Percentiles rank a stretch among this genome's conserved stretches.
These are phyloP conservation scores for Telmatochromis sp. DNA, from an alignment of 2,113 vertebrate species.

Conservation along the genomic window DNA sequence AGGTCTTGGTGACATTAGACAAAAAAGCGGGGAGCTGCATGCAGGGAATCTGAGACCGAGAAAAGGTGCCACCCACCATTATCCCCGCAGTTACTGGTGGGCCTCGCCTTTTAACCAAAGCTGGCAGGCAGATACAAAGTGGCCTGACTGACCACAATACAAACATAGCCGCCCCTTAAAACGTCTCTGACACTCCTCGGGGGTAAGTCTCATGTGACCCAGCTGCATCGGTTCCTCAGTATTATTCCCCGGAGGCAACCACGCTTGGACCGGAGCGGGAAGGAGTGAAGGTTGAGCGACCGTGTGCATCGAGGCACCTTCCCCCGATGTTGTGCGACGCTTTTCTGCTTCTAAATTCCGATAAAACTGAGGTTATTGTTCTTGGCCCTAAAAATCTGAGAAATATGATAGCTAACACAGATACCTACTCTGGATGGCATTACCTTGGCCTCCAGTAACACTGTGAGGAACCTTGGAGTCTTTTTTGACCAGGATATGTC, in stretches of 20 bases:
- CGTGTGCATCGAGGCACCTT: background rate
- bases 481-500: background rate
- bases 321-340: fast-evolving
- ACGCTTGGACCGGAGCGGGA: background rate
- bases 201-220: fast-evolving
- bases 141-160: no score
- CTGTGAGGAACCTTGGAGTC: background rate
- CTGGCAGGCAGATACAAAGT: no score
- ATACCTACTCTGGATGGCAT: background rate
- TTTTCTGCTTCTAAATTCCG: fast-evolving
- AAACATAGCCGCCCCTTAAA: no score
- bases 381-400: background rate
- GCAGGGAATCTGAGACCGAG: no score
- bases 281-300: background rate
- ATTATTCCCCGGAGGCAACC: no score
- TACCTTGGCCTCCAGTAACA: background rate
- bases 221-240: no score
- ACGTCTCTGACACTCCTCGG: no score
- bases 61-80: no score
- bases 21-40: fast-evolving
- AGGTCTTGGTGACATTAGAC: background rate
- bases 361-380: background rate
- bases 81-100: no score
- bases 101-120: no score
- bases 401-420: background rate